Evolutionary conservation across 1,140 invertebrate species (phyloP), one percentile per base, ranked within the genome.

Genomic region (Conus betulinus): DNA sequence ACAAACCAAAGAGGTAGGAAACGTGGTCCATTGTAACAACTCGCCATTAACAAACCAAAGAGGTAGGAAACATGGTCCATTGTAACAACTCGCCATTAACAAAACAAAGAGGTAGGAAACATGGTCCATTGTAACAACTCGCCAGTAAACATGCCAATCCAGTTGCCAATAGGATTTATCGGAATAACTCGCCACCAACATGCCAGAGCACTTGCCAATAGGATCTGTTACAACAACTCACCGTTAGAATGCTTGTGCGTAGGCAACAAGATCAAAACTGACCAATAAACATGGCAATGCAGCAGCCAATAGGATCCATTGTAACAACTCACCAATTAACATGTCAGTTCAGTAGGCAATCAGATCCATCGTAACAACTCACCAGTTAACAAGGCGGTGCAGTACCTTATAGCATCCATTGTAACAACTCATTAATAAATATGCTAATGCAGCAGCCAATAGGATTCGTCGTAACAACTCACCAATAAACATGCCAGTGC

Each of bases 1-100:
- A 97, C 53, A 99, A 96, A 88, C 97, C 98, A 53, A 99, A 96
- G 4, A 98, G 97, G 95, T 99, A 99, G 88, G 98, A 98, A 93
- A 63, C 0, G 11, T 0, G 60, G 17, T 63, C 17, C 60, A 60
- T 63, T 63, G 4, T 63, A 63, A 13, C 57, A 63, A 74, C 71
- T n/a, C n/a, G 1, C 71, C 71, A 74, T 74, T 13, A 20, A 74
- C 71, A 74, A 8, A 25, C 3, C 3, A 74, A 23, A 20, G n/a
- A 13, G 23, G 71, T 5, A 25, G 4, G 13, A 1, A 1, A 74
- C 1, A 13, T 4, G 71, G 4, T 25, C n/a, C 17, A 74, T 74
- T 20, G 71, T 4, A 74, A 8, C 57, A 60, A 74, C 71, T n/a
- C n/a, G 23, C 71, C 71, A 74, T 20, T 82, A 23, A 27, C 25